phyloP scores from a whole-genome alignment of 1,140 invertebrate genomes.

The Heliconius melpomene region DNA sequence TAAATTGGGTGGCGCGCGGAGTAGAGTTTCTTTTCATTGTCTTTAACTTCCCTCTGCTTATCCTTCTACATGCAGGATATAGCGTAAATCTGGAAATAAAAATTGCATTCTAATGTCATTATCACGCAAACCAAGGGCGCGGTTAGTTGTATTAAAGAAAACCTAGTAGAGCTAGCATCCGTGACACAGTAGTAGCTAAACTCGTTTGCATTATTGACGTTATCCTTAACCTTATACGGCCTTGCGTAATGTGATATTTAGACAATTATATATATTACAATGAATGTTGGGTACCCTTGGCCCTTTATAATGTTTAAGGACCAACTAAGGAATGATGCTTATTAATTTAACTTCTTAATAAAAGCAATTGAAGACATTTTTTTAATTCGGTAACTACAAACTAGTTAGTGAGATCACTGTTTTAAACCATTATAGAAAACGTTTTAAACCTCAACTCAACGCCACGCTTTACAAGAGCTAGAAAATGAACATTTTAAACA shows the following conservation, averaged over 20 bases:
- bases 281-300: not conserved
- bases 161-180: not conserved
- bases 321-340: not conserved
- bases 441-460: no score
- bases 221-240: constrained; percentile 18
- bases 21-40: no score
- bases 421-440: no score
- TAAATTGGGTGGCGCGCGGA: no score
- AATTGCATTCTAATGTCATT: not conserved
- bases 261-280: not conserved
- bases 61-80: no score
- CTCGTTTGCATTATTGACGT: constrained; percentile 10
- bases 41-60: no score
- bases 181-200: constrained; percentile 11
- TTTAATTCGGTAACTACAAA: not conserved
- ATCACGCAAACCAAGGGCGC: not conserved
- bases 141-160: not conserved
- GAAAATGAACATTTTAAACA: no score
- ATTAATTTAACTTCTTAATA: not conserved
- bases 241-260: constrained; percentile 19
- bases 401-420: no score
- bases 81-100: no score
- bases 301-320: not conserved
- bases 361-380: not conserved
- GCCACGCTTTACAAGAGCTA: no score